Evolutionary conservation across 2,113 vertebrate genomes (phyloP).

Genomic region (Odontophorus gujanensis): DNA sequence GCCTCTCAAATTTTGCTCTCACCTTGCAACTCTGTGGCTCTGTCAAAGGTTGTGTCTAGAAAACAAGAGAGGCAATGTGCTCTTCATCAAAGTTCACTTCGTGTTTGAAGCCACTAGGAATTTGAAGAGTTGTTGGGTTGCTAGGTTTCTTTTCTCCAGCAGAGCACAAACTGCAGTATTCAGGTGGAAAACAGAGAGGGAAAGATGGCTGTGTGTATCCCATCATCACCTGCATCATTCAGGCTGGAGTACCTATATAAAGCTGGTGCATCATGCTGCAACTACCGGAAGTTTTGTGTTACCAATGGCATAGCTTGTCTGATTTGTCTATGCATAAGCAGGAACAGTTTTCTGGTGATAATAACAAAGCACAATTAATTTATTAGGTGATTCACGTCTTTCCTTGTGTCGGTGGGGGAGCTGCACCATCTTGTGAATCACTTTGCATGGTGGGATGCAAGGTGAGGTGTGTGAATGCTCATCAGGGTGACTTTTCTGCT

Average conservation of each 20-base stretch:
- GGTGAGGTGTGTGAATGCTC: background rate
- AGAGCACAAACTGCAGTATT: accelerated
- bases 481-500: background rate
- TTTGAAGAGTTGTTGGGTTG: accelerated
- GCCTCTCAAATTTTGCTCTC: background rate
- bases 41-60: background rate
- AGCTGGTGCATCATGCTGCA: background rate
- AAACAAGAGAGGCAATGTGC: accelerated
- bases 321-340: accelerated
- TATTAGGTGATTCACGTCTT: background rate
- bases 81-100: background rate
- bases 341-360: background rate
- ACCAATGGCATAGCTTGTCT: accelerated
- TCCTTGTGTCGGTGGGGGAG: accelerated
- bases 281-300: accelerated
- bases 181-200: accelerated
- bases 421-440: accelerated
- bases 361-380: background rate
- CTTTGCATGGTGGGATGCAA: background rate
- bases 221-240: accelerated
- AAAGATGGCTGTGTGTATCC: accelerated
- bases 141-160: too few relatives aligned
- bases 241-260: accelerated
- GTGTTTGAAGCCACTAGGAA: too few relatives aligned
- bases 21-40: accelerated